Evolutionary conservation across 2,888 invertebrate genomes (phyloP).

Genomic region (Stenchaetothrips biformis): DNA sequence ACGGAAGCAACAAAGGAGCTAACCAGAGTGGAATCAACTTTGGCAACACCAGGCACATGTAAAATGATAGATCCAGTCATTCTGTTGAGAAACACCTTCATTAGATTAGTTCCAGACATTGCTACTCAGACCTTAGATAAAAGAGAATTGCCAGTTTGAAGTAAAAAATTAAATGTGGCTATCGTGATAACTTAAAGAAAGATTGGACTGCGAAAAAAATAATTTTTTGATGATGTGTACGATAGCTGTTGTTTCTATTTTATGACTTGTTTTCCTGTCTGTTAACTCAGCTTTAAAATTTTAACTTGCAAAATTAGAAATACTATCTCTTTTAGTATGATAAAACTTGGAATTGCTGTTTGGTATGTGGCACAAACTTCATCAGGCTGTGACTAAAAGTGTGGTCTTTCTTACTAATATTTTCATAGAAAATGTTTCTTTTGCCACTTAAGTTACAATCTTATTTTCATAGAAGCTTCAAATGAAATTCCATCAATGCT

Average conservation of each 20-base stretch:
- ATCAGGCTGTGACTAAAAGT: slow-evolving; percentile 15
- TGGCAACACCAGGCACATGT: slow-evolving; percentile 96
- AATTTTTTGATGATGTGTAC: background rate
- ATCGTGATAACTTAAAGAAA: too few species aligned
- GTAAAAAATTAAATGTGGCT: background rate
- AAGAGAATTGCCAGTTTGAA: background rate
- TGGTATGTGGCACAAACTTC: slow-evolving; percentile 11
- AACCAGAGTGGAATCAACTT: slow-evolving; percentile 94
- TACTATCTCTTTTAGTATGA: background rate
- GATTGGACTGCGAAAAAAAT: background rate
- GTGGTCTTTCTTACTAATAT: slow-evolving; percentile 5
- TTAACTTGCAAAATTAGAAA: background rate
- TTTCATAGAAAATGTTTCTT: background rate
- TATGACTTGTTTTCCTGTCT: background rate
- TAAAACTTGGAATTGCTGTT: background rate
- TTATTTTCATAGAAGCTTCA: background rate
- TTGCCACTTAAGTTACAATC: background rate
- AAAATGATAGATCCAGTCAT: slow-evolving; percentile 45
- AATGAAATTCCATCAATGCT: background rate
- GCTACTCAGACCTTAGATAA: background rate
- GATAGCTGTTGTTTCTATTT: background rate
- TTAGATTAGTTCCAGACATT: slow-evolving; percentile 11
- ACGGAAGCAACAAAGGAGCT: slow-evolving; percentile 97
- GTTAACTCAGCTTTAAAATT: too few species aligned
- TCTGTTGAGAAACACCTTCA: slow-evolving; percentile 1